Conservation (phyloP, 2,888 invertebrate genomes). For the Escarpia spicata region DNA sequence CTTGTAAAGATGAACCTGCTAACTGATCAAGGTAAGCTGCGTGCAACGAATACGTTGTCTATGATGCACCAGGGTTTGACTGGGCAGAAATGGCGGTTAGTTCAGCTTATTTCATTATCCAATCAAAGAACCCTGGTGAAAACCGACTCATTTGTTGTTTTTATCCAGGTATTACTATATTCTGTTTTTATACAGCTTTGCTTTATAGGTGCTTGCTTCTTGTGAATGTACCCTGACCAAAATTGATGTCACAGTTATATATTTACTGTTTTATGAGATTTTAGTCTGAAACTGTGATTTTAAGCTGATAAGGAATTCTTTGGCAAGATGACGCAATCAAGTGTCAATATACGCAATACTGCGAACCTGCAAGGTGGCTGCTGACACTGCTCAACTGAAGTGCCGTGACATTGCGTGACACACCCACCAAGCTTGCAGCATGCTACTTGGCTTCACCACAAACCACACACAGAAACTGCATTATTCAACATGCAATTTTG, state of each 20-base stretch:
- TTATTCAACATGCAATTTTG: neutral
- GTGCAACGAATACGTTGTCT: neutral
- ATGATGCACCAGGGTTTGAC: neutral
- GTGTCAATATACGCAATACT: neutral
- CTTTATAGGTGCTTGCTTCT: neutral
- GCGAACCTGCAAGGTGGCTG: neutral
- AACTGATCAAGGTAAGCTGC: neutral
- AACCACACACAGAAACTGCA: neutral
- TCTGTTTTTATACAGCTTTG: neutral
- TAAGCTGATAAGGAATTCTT: neutral
- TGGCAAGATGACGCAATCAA: constrained; percentile 4
- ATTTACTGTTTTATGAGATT: no score
- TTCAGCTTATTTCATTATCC: neutral
- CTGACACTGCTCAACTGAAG: neutral
- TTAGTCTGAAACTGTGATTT: neutral
- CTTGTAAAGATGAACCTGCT: neutral
- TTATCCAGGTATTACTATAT: neutral
- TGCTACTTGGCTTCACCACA: neutral
- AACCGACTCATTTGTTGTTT: neutral
- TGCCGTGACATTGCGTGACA: neutral
- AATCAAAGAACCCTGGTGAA: neutral
- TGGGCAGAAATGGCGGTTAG: neutral
- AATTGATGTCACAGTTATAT: no score
- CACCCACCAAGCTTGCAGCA: neutral
- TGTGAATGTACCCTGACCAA: neutral